Percentiles rank a stretch among this genome's conserved stretches.
Conservation (phyloP, 1,140 invertebrate genomes). For the Paraescarpia echinospica region DNA sequence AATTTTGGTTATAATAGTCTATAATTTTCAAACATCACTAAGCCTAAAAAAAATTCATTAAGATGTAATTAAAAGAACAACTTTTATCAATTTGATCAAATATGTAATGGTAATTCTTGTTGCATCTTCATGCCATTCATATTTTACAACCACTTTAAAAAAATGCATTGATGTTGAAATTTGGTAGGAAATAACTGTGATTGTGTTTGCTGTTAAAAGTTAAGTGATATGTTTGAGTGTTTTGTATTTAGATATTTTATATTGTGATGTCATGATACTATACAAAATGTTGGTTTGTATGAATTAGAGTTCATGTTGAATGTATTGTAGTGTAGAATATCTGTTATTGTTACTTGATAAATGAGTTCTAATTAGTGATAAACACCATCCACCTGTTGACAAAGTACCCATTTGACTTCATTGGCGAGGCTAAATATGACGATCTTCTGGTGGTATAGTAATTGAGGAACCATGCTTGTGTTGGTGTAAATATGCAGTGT, state of each 20-base stretch:
- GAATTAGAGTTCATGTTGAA: neutral
- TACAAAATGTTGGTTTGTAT: conserved; percentile 1
- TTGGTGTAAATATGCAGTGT: neutral
- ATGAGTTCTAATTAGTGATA: neutral
- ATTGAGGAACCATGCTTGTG: neutral
- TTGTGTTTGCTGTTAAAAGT: neutral
- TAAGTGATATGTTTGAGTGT: neutral
- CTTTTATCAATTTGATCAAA: no score
- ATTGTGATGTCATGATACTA: neutral
- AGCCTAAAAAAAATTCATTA: no score
- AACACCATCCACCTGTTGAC: neutral
- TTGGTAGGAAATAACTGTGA: neutral
- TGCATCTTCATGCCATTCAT: no score
- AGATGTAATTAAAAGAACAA: no score
- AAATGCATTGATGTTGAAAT: no score
- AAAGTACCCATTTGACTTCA: neutral
- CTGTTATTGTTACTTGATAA: neutral
- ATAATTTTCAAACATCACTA: no score
- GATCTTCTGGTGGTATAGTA: neutral
- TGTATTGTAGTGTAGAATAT: neutral
- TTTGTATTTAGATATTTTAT: neutral
- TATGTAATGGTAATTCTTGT: no score
- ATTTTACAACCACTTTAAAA: no score
- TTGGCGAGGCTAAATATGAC: neutral
- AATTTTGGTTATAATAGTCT: no score